phyloP scores from a whole-genome alignment of 2,113 vertebrate genomes.

The Crotalus viridis region DNA sequence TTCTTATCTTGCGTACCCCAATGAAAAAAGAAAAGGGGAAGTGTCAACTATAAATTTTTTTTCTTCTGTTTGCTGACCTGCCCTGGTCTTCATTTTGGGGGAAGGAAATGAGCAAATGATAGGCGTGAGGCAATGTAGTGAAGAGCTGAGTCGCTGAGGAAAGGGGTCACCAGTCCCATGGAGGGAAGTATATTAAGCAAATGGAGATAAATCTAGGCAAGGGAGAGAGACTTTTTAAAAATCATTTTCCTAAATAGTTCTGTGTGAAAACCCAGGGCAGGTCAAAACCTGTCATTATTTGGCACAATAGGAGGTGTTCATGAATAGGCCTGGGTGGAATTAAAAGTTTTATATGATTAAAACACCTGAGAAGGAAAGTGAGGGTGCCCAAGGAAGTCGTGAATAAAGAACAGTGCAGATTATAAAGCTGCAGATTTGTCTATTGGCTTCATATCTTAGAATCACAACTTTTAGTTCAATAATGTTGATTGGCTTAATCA shows the following conservation, averaged over 20 bases:
- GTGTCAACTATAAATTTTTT: no score
- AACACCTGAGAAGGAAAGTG: background rate
- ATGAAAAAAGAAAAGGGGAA: background rate
- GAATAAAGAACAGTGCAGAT: no score
- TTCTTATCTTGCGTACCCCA: background rate
- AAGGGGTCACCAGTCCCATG: slow-evolving; percentile 68
- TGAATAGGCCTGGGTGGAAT: slow-evolving; percentile 33
- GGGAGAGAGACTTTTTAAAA: slow-evolving; percentile 71
- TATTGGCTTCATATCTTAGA: background rate
- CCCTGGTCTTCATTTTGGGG: fast-evolving
- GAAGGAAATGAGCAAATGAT: slow-evolving; percentile 47
- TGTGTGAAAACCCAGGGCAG: slow-evolving; percentile 58
- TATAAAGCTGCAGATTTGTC: background rate
- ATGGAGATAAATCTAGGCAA: slow-evolving; percentile 77
- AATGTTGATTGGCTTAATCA: no score
- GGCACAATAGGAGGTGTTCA: slow-evolving; percentile 30
- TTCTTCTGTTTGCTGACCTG: background rate
- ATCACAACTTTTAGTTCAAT: background rate
- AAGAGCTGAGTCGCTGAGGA: slow-evolving; percentile 72
- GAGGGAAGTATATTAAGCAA: slow-evolving; percentile 64
- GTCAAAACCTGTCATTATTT: slow-evolving; percentile 45
- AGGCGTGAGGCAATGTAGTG: slow-evolving; percentile 54
- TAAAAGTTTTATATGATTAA: slow-evolving; percentile 49
- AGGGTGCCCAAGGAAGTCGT: no score
- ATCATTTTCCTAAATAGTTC: slow-evolving; percentile 72